Conservation (phyloP, 92 coral and sea anemone species). For the Umimayanthus chanpuru region DNA sequence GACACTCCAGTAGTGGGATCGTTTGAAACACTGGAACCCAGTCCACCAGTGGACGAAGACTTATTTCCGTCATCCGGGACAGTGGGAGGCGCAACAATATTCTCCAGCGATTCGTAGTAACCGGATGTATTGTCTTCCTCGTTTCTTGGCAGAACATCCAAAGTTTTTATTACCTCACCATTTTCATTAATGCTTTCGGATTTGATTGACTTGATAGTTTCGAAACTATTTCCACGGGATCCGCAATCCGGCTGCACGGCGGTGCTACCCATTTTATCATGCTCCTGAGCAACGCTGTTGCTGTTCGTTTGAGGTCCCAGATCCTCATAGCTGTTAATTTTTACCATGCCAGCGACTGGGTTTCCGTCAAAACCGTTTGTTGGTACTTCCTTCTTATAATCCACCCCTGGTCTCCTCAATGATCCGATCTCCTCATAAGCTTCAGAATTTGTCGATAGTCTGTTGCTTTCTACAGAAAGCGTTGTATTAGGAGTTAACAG, state of each 20-base stretch:
- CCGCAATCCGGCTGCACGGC: neutral
- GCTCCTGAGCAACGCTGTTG: neutral
- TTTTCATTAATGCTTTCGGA: neutral
- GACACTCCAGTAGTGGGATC: neutral
- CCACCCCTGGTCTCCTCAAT: neutral
- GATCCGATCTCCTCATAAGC: conserved; percentile 32
- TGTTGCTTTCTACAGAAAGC: neutral
- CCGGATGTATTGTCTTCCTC: conserved; percentile 16
- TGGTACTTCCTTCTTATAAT: neutral
- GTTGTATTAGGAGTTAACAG: neutral
- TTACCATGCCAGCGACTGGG: neutral
- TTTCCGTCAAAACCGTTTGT: neutral
- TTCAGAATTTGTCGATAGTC: conserved; percentile 29
- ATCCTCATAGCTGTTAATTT: conserved; percentile 11
- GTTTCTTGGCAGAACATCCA: neutral
- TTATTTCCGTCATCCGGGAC: neutral
- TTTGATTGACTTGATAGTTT: neutral
- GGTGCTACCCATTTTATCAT: neutral
- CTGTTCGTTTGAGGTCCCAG: neutral
- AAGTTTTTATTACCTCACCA: neutral
- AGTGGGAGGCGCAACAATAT: neutral
- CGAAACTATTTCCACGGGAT: neutral
- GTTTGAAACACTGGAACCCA: neutral
- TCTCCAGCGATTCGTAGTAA: conserved; percentile 22
- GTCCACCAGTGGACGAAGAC: neutral